A percentile compares a stretch with the other conserved stretches of the same genome.
phyloP scores from a whole-genome alignment of 1,140 invertebrate species.

The Hylaeus anthracinus region DNA sequence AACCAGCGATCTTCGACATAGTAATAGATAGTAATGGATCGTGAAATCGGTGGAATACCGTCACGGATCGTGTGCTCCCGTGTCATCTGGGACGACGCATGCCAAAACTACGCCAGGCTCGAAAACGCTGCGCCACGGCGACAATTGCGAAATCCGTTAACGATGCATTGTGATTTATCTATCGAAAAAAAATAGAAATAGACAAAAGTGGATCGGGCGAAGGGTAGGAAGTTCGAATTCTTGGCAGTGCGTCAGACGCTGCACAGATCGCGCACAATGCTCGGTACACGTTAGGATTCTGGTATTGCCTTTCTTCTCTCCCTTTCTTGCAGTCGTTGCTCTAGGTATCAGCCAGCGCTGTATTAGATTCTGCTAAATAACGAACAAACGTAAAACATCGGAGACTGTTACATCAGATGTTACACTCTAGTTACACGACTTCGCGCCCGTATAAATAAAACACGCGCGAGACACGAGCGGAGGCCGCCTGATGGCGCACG shows the following conservation, averaged over 20 bases:
- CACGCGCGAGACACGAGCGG: too few species aligned
- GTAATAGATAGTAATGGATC: conserved; percentile 48
- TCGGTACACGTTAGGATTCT: not conserved
- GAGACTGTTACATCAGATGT: too few species aligned
- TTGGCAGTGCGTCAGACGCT: conserved; percentile 44
- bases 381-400: too few species aligned
- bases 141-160: conserved; percentile 4
- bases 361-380: too few species aligned
- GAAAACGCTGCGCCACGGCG: not conserved
- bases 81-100: not conserved
- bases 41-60: conserved; percentile 26
- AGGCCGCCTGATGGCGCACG: not conserved
- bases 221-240: conserved; percentile 49
- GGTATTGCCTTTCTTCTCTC: not conserved
- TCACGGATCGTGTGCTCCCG: not conserved
- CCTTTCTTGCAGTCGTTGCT: not conserved
- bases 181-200: conserved; percentile 45
- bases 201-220: conserved; percentile 25
- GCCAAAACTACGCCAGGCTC: not conserved
- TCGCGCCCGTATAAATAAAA: too few species aligned
- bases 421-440: too few species aligned
- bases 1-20: conserved; percentile 36
- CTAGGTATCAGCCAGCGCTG: too few species aligned
- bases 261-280: not conserved
- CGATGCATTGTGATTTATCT: conserved; percentile 41